These are phyloP conservation scores for Pelobates fuscus DNA, from an alignment of 2,113 vertebrate species.

Conservation along the genomic window DNA sequence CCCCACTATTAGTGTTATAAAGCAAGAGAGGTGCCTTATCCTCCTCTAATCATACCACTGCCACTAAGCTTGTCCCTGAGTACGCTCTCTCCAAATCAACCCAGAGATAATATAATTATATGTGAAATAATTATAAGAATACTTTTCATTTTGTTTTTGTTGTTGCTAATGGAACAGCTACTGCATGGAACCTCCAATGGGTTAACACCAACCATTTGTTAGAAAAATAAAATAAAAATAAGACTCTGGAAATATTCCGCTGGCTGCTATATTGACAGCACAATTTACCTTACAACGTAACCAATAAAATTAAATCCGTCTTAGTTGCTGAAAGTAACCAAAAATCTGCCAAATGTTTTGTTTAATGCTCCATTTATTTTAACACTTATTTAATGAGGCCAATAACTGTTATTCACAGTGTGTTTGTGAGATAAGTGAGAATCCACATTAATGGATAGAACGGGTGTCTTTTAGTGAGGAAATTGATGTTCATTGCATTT, in stretches of 20 bases:
- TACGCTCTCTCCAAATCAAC: no score
- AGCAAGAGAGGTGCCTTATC: no score
- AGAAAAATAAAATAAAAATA: no score
- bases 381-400: slow-evolving; percentile 8
- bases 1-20: no score
- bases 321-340: slow-evolving; percentile 5
- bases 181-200: no score
- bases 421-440: slow-evolving; percentile 11
- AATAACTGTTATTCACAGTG: slow-evolving; percentile 3
- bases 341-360: slow-evolving; percentile 19
- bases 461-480: not conserved
- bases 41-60: no score
- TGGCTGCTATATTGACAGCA: not conserved
- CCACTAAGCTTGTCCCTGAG: no score
- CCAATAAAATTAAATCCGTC: slow-evolving; percentile 1
- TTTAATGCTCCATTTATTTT: slow-evolving; percentile 17
- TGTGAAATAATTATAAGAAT: no score
- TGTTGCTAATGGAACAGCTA: no score
- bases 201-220: no score
- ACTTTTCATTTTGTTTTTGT: no score
- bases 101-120: no score
- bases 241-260: not conserved
- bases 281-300: not conserved
- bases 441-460: not conserved
- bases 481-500: slow-evolving; percentile 16